A percentile compares a stretch with the other conserved stretches of the same genome.
Evolutionary conservation across 2,797 vertebrate genomes (phyloP).

Genomic region (Argyrosomus regius): DNA sequence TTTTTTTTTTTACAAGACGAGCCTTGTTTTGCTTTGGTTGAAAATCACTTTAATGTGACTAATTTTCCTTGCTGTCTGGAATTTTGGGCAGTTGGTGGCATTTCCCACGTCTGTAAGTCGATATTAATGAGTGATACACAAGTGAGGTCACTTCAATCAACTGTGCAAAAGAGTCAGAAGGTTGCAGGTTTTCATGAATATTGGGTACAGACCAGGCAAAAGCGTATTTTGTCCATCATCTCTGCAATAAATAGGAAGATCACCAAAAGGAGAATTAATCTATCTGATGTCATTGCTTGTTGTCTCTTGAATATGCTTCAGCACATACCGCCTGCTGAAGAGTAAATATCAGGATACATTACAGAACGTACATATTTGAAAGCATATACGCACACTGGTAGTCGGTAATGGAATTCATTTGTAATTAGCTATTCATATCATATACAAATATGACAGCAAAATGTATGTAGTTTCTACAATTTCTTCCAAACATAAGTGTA

Average conservation of each 20-base stretch:
- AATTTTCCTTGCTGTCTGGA: conserved; percentile 18
- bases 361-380: too few species aligned
- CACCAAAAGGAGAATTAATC: too few species aligned
- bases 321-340: too few species aligned
- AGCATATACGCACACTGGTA: too few species aligned
- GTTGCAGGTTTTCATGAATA: conserved; percentile 5
- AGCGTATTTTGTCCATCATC: neutral
- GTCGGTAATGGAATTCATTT: neutral
- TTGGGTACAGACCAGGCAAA: neutral
- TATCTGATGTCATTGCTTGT: too few species aligned
- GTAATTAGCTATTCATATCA: neutral
- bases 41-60: conserved; percentile 15
- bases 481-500: neutral
- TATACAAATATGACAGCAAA: neutral
- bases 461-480: neutral
- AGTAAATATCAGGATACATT: too few species aligned
- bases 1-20: neutral
- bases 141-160: conserved; percentile 16
- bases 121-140: conserved; percentile 34
- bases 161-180: conserved; percentile 6
- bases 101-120: conserved; percentile 35
- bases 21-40: neutral
- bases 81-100: conserved; percentile 57
- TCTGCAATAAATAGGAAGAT: too few species aligned
- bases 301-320: too few species aligned